Evolutionary conservation across 2,797 vertebrate genomes (phyloP).

Genomic region (Chelonia mydas): DNA sequence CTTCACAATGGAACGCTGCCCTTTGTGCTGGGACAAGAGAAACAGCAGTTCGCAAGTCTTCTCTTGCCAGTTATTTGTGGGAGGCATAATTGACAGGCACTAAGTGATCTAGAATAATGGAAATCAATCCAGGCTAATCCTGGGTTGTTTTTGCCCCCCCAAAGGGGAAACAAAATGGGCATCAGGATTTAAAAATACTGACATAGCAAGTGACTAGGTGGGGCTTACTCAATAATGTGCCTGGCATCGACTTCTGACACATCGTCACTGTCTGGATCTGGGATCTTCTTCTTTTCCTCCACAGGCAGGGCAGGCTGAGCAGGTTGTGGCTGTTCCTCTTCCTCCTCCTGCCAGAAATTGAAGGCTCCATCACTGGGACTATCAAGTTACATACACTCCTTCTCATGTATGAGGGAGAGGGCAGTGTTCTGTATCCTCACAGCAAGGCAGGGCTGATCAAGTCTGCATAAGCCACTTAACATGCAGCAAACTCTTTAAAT

Average conservation of each 20-base stretch:
- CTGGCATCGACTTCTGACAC: conserved; percentile 90
- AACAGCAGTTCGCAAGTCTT: neutral
- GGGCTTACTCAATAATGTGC: conserved; percentile 92
- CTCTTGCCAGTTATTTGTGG: too few relatives aligned
- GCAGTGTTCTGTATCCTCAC: neutral
- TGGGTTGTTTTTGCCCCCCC: too few relatives aligned
- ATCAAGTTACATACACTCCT: rapidly evolving
- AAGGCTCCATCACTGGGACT: neutral
- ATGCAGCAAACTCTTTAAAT: neutral
- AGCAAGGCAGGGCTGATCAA: neutral
- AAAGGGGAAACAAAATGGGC: neutral
- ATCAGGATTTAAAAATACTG: neutral
- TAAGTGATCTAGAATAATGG: neutral
- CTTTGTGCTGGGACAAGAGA: neutral
- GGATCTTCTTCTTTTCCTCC: conserved; percentile 94
- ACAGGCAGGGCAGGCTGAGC: conserved; percentile 62
- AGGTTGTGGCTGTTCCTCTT: conserved; percentile 84
- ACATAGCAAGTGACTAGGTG: too few relatives aligned
- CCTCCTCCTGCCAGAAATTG: conserved; percentile 82
- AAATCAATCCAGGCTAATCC: neutral
- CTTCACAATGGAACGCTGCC: neutral
- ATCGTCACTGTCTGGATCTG: conserved; percentile 91
- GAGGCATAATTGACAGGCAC: too few relatives aligned
- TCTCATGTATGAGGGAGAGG: neutral
- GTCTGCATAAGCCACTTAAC: neutral